Percentiles rank a stretch among this genome's conserved stretches.
Evolutionary conservation across 2,797 vertebrate genomes (phyloP).

Genomic region (Sebastes vulpes): DNA sequence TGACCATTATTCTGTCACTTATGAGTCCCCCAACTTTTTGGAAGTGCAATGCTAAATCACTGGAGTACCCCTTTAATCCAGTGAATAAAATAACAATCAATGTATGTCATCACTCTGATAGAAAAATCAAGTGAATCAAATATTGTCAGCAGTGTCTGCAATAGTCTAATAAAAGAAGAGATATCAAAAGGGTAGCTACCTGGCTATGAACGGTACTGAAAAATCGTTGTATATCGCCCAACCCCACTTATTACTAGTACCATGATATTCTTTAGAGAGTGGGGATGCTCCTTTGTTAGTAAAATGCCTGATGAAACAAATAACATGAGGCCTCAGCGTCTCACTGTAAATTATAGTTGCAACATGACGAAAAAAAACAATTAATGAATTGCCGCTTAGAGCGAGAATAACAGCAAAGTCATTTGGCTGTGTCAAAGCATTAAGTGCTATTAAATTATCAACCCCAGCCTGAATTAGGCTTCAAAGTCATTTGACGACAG

Average conservation of each 20-base stretch:
- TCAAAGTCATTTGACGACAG: constrained; percentile 51
- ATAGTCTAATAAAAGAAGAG: not conserved
- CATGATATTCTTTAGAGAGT: constrained; percentile 25
- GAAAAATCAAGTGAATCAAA: not conserved
- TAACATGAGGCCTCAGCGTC: not conserved
- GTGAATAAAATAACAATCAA: constrained; percentile 6
- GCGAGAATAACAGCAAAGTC: constrained; percentile 57
- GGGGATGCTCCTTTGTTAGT: constrained; percentile 34
- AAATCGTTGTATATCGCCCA: not conserved
- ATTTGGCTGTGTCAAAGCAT: constrained; percentile 65
- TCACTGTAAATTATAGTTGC: constrained; percentile 31
- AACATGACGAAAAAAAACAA: constrained; percentile 24
- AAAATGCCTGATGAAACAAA: constrained; percentile 21
- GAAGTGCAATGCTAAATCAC: not conserved
- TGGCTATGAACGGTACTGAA: not conserved
- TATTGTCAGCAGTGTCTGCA: not conserved
- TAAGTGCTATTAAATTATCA: constrained; percentile 74
- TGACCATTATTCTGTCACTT: too few relatives aligned
- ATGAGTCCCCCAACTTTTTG: not conserved
- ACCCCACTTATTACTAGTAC: not conserved
- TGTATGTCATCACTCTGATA: not conserved
- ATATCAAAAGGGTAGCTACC: not conserved
- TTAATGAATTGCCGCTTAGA: constrained; percentile 33
- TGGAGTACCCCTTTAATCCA: not conserved
- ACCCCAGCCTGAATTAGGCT: constrained; percentile 46